Evolutionary conservation across 2,113 vertebrate genomes (phyloP).

Genomic region (Ictalurus furcatus): DNA sequence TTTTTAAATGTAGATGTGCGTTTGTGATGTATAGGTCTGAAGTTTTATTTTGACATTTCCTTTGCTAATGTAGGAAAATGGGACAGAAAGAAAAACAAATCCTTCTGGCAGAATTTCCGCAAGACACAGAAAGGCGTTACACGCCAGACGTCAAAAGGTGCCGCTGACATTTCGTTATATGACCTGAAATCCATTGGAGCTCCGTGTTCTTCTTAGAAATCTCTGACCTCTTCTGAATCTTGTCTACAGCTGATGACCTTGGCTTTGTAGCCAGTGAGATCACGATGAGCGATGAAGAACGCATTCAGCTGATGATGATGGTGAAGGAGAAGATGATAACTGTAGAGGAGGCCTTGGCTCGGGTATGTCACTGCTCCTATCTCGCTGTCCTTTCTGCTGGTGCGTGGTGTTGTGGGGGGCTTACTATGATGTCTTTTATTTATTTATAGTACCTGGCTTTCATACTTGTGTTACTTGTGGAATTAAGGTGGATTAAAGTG

Average conservation of each 20-base stretch:
- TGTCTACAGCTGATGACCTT: conserved; percentile 83
- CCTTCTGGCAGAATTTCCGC: conserved; percentile 94
- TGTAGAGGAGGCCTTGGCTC: conserved; percentile 93
- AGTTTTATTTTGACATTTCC: neutral
- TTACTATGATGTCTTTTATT: neutral
- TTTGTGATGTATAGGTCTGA: neutral
- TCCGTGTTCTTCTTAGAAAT: neutral
- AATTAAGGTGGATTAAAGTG: neutral
- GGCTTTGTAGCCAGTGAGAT: conserved; percentile 96
- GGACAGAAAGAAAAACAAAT: conserved; percentile 95
- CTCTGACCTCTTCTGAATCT: conserved; percentile 27
- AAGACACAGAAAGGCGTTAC: conserved; percentile 87
- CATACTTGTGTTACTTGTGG: neutral
- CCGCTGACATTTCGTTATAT: neutral
- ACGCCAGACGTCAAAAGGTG: conserved; percentile 90
- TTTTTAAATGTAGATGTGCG: neutral
- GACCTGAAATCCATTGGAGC: neutral
- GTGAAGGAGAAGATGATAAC: conserved; percentile 99
- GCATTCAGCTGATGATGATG: conserved; percentile 99
- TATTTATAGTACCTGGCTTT: neutral
- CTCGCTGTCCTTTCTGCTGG: neutral
- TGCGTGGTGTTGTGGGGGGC: neutral
- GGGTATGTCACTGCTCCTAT: conserved; percentile 73
- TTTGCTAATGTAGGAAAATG: conserved; percentile 76
- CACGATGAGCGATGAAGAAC: conserved; percentile 96